Conservation (phyloP, 2,113 vertebrate species). For the Phaetusa simplex region DNA sequence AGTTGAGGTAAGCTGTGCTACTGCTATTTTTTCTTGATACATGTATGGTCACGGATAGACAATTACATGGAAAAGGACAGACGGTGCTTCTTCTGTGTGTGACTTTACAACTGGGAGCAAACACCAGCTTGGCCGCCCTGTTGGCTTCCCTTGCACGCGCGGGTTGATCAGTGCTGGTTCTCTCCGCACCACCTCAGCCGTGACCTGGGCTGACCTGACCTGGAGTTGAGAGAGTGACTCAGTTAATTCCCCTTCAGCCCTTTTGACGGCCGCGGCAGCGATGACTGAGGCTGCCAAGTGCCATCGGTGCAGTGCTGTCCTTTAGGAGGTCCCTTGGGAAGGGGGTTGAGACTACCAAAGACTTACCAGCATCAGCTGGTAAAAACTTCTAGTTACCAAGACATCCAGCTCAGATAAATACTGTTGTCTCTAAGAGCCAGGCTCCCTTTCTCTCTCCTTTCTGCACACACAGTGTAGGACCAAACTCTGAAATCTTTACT, state of each 20-base stretch:
- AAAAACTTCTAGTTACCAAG: background rate
- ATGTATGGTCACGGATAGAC: background rate
- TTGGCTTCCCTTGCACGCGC: background rate
- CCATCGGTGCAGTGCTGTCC: background rate
- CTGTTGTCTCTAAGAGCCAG: background rate
- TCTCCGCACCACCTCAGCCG: background rate
- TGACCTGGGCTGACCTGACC: background rate
- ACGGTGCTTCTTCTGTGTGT: background rate
- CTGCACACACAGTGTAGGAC: background rate
- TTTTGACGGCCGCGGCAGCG: accelerated
- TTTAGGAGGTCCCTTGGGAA: background rate
- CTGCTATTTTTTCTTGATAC: background rate
- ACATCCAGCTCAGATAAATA: background rate
- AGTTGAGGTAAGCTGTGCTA: background rate
- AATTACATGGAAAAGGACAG: background rate
- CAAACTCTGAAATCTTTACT: background rate
- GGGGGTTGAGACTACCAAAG: background rate
- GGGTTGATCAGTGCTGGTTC: background rate
- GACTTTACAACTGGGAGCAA: background rate
- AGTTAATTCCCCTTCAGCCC: background rate
- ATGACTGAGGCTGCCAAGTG: background rate
- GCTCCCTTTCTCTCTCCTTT: background rate
- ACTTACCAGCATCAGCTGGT: background rate
- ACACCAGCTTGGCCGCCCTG: background rate
- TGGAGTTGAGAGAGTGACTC: background rate